A percentile compares a stretch with the other conserved stretches of the same genome.
These are phyloP conservation scores for Psilopsiagon aurifrons DNA, from an alignment of 2,113 vertebrate species.

Conservation along the genomic window DNA sequence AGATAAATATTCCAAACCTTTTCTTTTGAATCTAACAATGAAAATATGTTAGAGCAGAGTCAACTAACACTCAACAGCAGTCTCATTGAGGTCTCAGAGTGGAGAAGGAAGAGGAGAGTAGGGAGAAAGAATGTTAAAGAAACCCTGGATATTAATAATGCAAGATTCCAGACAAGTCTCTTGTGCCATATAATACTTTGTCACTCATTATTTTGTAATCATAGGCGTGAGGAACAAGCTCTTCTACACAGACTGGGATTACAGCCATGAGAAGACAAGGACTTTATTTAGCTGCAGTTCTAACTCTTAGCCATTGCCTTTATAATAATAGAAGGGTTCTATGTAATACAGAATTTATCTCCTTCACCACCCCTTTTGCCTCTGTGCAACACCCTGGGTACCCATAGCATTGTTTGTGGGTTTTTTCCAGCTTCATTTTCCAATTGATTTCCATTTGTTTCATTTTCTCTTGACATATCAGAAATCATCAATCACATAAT, in stretches of 20 bases:
- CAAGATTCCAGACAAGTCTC: not conserved
- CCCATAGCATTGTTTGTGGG: not conserved
- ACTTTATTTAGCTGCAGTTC: not conserved
- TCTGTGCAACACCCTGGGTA: not conserved
- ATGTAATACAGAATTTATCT: not conserved
- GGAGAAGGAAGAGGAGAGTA: not conserved
- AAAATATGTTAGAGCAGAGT: conserved; percentile 6
- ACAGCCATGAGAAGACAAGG: not conserved
- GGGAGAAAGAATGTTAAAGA: not conserved
- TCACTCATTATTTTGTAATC: conserved; percentile 2
- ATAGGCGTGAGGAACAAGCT: not conserved
- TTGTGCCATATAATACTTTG: not conserved
- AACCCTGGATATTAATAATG: not conserved
- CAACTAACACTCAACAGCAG: not conserved
- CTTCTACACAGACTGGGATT: not conserved
- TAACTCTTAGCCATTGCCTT: not conserved
- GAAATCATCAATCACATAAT: conserved; percentile 55
- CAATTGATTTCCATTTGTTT: conserved; percentile 43
- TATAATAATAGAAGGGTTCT: not conserved
- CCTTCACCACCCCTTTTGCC: not conserved
- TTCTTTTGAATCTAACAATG: conserved; percentile 17
- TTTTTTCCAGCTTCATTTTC: not conserved
- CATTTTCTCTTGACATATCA: conserved; percentile 45
- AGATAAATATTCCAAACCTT: not conserved
- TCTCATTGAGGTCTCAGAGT: not conserved